These are phyloP conservation scores for Campaea margaritaria DNA, from an alignment of 2,888 invertebrate species.

Conservation along the genomic window DNA sequence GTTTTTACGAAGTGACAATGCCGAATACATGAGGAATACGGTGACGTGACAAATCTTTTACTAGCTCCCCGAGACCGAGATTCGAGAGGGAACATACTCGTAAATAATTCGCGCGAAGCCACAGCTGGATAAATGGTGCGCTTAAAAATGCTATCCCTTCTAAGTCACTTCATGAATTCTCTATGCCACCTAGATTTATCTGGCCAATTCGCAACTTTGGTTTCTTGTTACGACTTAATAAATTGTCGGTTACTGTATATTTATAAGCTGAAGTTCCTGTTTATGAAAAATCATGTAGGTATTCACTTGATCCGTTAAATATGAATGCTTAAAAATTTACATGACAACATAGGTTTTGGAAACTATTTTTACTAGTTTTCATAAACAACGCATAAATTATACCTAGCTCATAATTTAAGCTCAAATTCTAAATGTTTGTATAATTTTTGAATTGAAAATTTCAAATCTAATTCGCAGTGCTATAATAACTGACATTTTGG, in stretches of 20 bases:
- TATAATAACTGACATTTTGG: no score
- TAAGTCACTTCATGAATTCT: slow-evolving; percentile 68
- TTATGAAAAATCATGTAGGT: no score
- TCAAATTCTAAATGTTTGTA: no score
- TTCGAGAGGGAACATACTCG: slow-evolving; percentile 58
- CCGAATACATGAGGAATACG: slow-evolving; percentile 20
- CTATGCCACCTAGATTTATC: slow-evolving; percentile 54
- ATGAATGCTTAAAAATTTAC: no score
- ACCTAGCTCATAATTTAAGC: no score
- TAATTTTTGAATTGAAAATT: no score
- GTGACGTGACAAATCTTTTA: slow-evolving; percentile 34
- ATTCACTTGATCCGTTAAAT: no score
- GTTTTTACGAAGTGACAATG: slow-evolving; percentile 29
- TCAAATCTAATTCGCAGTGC: no score
- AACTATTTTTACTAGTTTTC: no score
- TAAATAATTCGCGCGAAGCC: slow-evolving; percentile 59
- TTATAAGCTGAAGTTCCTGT: neutral
- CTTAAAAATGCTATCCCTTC: slow-evolving; percentile 68
- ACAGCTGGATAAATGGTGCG: slow-evolving; percentile 61
- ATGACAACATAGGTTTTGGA: no score
- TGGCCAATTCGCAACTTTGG: slow-evolving; percentile 20
- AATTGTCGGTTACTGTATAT: neutral
- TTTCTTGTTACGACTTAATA: slow-evolving; percentile 9
- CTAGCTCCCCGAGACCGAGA: slow-evolving; percentile 42
- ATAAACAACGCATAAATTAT: no score